These are phyloP conservation scores for Elymnias hypermnestra DNA, from an alignment of 1,140 invertebrate species.

Conservation along the genomic window DNA sequence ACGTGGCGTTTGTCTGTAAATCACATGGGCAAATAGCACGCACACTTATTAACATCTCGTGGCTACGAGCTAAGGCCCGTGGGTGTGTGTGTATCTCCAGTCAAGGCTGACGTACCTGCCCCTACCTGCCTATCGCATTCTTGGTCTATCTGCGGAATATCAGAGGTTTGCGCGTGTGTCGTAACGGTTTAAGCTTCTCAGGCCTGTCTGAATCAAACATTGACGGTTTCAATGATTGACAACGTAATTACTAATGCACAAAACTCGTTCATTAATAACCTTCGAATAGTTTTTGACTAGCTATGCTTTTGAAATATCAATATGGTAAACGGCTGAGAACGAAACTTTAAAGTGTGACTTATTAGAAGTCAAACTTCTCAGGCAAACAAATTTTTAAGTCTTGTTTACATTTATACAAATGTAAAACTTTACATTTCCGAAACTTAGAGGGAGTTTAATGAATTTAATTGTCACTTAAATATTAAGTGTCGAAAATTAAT, in stretches of 20 bases:
- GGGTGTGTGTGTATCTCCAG: constrained; percentile 41
- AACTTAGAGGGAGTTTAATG: no score
- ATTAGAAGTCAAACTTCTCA: no score
- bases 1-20: constrained; percentile 68
- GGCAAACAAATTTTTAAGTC: no score
- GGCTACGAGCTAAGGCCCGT: constrained; percentile 20
- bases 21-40: constrained; percentile 65
- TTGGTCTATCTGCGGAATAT: constrained; percentile 64
- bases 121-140: constrained; percentile 65
- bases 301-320: constrained; percentile 4
- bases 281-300: constrained; percentile 23
- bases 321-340: constrained; percentile 1
- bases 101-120: constrained; percentile 58
- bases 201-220: constrained; percentile 40
- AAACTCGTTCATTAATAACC: constrained; percentile 36
- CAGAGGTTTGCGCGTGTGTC: constrained; percentile 45
- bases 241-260: constrained; percentile 42
- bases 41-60: constrained; percentile 30
- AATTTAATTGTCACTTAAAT: no score
- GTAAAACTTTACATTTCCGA: no score
- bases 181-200: constrained; percentile 52
- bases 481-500: no score
- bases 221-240: constrained; percentile 24
- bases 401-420: no score
- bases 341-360: background rate